Percentiles rank a stretch among this genome's conserved stretches.
phyloP scores from a whole-genome alignment of 2,888 invertebrate genomes.

The Polyommatus icarus region DNA sequence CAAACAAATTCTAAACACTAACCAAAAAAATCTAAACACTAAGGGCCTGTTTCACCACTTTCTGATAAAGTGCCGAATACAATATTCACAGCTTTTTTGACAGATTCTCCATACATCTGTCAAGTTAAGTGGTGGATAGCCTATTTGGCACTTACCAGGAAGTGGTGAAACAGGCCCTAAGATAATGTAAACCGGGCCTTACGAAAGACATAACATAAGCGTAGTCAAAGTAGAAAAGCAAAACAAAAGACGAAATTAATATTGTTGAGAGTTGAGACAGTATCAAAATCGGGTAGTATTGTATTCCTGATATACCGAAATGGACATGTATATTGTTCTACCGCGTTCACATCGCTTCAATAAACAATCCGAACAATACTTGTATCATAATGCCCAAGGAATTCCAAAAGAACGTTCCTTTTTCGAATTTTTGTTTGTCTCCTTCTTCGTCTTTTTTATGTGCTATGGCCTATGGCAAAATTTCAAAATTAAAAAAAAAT shows the following conservation, averaged over 20 bases:
- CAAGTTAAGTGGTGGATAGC: no score
- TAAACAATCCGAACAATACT: conserved; percentile 52
- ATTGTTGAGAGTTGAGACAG: background rate
- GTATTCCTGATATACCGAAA: conserved; percentile 35
- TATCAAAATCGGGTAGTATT: conserved; percentile 17
- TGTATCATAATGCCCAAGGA: conserved; percentile 48
- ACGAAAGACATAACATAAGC: background rate
- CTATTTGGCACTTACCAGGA: no score
- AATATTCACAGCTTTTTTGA: no score
- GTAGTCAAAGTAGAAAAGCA: background rate
- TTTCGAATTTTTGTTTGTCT: conserved; percentile 9
- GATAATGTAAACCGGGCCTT: no score
- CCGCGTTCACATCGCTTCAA: conserved; percentile 47
- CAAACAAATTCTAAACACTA: no score
- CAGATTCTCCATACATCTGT: no score
- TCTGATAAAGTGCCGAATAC: no score
- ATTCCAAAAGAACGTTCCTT: conserved; percentile 39
- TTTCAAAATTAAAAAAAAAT: background rate
- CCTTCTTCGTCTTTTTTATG: background rate
- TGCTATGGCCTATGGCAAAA: background rate
- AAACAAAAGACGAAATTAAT: conserved; percentile 14
- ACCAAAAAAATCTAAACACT: no score
- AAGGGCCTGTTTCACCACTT: no score
- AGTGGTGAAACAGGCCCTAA: no score
- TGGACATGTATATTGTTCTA: conserved; percentile 48